These are phyloP conservation scores for Sebastes glaucus DNA, from an alignment of 2,797 vertebrate species.

Conservation along the genomic window DNA sequence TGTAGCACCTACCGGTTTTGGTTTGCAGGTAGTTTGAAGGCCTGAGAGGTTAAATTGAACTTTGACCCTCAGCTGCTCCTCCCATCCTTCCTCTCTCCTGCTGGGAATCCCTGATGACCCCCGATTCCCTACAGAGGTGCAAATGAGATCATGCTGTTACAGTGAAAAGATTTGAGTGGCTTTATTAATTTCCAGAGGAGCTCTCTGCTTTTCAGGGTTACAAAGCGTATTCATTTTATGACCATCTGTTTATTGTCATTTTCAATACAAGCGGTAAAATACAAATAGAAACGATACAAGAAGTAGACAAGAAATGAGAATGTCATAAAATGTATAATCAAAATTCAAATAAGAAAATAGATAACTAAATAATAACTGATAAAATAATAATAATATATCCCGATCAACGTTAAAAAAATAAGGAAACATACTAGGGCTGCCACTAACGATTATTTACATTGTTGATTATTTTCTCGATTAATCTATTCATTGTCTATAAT, in stretches of 20 bases:
- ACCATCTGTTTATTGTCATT: too few relatives aligned
- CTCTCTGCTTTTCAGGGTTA: background rate
- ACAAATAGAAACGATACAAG: background rate
- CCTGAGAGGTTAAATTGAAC: conserved; percentile 15
- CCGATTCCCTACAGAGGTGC: conserved; percentile 43
- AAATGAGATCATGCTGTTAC: conserved; percentile 45
- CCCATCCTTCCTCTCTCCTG: conserved; percentile 34
- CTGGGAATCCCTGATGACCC: conserved; percentile 37
- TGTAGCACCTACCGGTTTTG: background rate
- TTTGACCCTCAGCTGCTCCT: conserved; percentile 30
- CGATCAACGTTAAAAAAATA: background rate
- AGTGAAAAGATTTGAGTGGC: conserved; percentile 9
- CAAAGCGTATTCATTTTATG: background rate
- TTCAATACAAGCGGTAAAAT: background rate
- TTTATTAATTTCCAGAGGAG: background rate
- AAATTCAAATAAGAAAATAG: background rate
- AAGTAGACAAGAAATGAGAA: background rate
- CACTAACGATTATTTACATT: background rate
- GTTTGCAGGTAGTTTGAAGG: background rate
- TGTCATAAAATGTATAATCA: background rate
- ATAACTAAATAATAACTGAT: background rate
- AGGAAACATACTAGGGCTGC: background rate
- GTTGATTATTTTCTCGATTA: background rate
- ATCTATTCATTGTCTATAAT: background rate
- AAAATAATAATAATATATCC: background rate